Base-by-base conservation (phyloP, 2,113 vertebrate genomes). In the Gallinago paraguaiae region DNA sequence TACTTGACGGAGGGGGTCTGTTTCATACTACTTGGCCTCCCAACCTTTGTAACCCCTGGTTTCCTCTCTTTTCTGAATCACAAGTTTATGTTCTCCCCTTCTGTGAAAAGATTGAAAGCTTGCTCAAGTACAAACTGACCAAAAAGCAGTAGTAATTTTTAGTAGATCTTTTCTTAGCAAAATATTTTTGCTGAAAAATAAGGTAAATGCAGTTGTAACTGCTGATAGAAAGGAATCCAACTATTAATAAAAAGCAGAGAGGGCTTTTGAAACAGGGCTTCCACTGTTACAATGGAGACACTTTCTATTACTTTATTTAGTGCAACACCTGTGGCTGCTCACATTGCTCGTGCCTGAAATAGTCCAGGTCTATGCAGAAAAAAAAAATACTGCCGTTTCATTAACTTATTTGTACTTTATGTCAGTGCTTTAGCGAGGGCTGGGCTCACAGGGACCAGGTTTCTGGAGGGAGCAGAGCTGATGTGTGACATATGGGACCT, bases 171-270 rank as follows among this genome's bases (percentile, higher is more conserved):
- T 98, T 95, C 97, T 97, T 98, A 98, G 98, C 97, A 97, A 98
- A 98, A 98, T 97, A 98, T 97, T 98, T 97, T 97, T 64, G 78
- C 95, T 97, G 97, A 98, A 97, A 97, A 98, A 98, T 95, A 98
- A 98, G 95, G 97, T 96, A 98, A 97, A 98, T 64, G 96, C 95
- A 95, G 95, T 97, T 94, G 96, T 94, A 96, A 96, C 87, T 98
- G 98, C 96, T 98, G 98, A 98, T 98, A 98, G 98, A 97, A 98
- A 98, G 97, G 98, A 98, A 98, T 98, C 98, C 88, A 96, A 96
- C 97, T 94, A 98, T 98, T 98, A 98, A 98, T 98, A 98, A 98
- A 98, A 98, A 98, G 97, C 98, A 98, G 98, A 97, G 97, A 97
- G 94, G 95, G 97, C 78, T 96, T 97, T 98, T 97, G 98, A 98